These are phyloP conservation scores for Drosophila flavopinicola DNA, from an alignment of 2,888 invertebrate genomes.

Conservation along the genomic window DNA sequence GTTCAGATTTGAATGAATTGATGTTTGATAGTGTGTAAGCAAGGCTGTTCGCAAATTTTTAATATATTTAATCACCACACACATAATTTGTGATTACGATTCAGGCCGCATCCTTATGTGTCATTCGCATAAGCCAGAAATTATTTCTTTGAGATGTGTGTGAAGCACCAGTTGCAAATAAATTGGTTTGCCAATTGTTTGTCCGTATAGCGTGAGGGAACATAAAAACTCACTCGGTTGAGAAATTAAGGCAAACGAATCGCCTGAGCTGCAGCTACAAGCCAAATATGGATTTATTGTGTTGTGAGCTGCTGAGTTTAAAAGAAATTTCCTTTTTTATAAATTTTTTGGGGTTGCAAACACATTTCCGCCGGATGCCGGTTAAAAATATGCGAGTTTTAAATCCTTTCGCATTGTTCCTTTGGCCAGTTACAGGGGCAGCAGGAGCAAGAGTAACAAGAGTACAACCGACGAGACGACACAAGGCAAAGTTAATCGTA, in stretches of 20 bases:
- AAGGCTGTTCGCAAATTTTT: not conserved
- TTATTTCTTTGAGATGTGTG: constrained; percentile 22
- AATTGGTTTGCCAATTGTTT: constrained; percentile 55
- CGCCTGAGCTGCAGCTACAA: constrained; percentile 3
- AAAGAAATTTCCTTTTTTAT: constrained; percentile 29
- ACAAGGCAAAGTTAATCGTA: constrained; percentile 47
- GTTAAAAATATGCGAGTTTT: constrained; percentile 36
- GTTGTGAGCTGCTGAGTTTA: constrained; percentile 26
- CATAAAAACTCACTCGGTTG: constrained; percentile 33
- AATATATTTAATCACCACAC: not conserved
- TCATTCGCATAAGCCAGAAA: constrained; percentile 32
- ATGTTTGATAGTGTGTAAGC: not conserved
- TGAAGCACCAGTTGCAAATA: constrained; percentile 34
- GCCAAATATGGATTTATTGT: constrained; percentile 55
- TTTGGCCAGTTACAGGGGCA: constrained; percentile 33
- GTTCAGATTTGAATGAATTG: no score
- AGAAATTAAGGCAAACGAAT: constrained; percentile 34
- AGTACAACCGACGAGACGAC: constrained; percentile 2
- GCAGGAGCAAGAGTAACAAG: constrained; percentile 17
- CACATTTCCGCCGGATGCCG: constrained; percentile 46
- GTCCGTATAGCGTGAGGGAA: constrained; percentile 5
- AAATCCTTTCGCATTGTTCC: constrained; percentile 49
- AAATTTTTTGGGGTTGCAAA: constrained; percentile 24
- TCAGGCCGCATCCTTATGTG: constrained; percentile 12
- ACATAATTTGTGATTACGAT: not conserved